phyloP scores from a whole-genome alignment of 2,797 vertebrate species.

The Cryptoprocta ferox region DNA sequence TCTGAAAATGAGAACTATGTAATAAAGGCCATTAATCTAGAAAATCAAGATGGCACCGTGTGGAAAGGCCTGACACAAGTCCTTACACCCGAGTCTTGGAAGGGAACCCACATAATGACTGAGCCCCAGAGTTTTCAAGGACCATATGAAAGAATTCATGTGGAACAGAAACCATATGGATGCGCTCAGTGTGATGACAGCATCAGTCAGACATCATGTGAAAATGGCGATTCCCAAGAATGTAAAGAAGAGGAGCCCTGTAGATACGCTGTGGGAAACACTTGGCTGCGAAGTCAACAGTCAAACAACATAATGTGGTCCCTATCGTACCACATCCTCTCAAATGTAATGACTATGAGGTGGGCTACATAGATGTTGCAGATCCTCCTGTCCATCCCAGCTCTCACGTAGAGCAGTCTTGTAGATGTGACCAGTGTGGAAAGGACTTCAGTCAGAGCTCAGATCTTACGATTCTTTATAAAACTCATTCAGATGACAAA shows the following conservation, averaged over 20 bases:
- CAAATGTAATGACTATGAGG: neutral
- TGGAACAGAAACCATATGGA: neutral
- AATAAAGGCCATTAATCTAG: neutral
- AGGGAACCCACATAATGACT: neutral
- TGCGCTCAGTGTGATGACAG: neutral
- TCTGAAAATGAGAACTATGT: neutral
- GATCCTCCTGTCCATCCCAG: neutral
- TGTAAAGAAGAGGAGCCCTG: neutral
- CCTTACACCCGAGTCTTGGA: neutral
- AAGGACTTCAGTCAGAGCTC: neutral
- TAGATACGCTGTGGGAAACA: neutral
- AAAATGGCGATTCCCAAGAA: neutral
- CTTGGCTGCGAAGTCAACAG: neutral
- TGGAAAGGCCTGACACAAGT: neutral
- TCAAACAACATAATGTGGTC: neutral
- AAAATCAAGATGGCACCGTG: neutral
- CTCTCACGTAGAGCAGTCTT: neutral
- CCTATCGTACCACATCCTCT: neutral
- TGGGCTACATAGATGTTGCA: neutral
- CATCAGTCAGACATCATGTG: fast-evolving
- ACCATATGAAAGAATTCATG: neutral
- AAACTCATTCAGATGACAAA: neutral
- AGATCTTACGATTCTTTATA: neutral
- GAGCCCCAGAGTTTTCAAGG: neutral
- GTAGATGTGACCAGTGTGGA: neutral